Base-by-base conservation (phyloP, 2,113 vertebrate species). In the Columbina picui region DNA sequence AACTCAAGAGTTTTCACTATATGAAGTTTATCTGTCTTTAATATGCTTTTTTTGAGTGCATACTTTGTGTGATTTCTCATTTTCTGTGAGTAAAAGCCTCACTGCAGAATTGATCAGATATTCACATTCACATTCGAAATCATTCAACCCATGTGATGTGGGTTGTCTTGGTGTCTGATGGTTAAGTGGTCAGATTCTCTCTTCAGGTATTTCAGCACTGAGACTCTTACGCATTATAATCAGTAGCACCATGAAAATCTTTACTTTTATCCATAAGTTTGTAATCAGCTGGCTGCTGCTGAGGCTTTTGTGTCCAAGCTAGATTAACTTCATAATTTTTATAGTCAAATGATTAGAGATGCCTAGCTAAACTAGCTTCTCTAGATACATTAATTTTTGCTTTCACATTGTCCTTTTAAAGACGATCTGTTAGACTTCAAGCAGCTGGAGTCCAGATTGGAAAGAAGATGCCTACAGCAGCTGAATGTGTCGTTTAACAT, bases 361-460 rank as follows among this genome's bases (percentile, higher is more conserved):
- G 32, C 26, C 89, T 34, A 84, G 55, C 56, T 73, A 50, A 86
- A 86, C 20, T 15, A 50, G 47, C 56, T 79, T 41, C 71, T 75
- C 83, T 43, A 53, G 63, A 56, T 43, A 52, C 45, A 50, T 41
- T 59, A 69, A 59, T 67, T 49, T 34, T 45, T 88, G 38, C 87
- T 91, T 93, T 86, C 71, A 67, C 29, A 1, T 64, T 63, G 76
- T 86, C 83, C 76, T 90, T 77, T 45, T 87, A 82, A 92, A 74
- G 84, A 78, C 0, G 4, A 68, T 82, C 53, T 73, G 49, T 82
- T 78, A 87, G 85, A 50, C 55, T 60, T 84, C 76, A 71, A 45
- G 86, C 93, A 96, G 94, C 94, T 96, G 96, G 76, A 73, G n/a
- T 84, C 93, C 96, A 97, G 96, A 96, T 81, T 93, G 79, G 90